A percentile compares a stretch with the other conserved stretches of the same genome.
Evolutionary conservation across 2,797 vertebrate species (phyloP).

Genomic region (Harpagifer antarcticus): DNA sequence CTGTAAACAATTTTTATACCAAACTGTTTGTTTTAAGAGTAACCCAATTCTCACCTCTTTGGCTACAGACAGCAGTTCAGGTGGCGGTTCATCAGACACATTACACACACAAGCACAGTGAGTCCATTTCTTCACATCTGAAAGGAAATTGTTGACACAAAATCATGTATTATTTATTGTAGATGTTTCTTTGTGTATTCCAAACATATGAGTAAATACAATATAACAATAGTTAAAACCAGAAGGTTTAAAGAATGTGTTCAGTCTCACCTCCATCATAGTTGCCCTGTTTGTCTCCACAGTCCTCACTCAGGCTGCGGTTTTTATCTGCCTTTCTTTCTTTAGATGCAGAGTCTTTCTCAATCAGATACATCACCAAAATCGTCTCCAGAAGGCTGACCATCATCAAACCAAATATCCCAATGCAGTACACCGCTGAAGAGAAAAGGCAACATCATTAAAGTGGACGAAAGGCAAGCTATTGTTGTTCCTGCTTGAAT

Average conservation of each 20-base stretch:
- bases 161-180: neutral
- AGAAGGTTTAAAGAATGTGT: neutral
- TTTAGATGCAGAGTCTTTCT: conserved; percentile 35
- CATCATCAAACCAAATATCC: conserved; percentile 78
- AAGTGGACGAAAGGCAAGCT: neutral
- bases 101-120: neutral
- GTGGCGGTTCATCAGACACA: conserved; percentile 1
- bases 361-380: conserved; percentile 70
- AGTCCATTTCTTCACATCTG: conserved; percentile 37
- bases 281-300: neutral
- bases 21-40: neutral
- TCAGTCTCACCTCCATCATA: conserved; percentile 2
- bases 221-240: neutral
- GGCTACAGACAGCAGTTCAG: neutral
- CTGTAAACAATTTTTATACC: neutral
- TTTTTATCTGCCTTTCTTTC: neutral
- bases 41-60: conserved; percentile 32
- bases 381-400: conserved; percentile 78
- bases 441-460: neutral
- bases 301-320: conserved; percentile 2
- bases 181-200: neutral
- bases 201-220: too few species aligned
- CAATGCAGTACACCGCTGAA: conserved; percentile 77
- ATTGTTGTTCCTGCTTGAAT: neutral
- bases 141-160: conserved; percentile 4